Conservation (phyloP, 37 sponge, comb jelly and placozoan genomes). For the Tethya wilhelma region DNA sequence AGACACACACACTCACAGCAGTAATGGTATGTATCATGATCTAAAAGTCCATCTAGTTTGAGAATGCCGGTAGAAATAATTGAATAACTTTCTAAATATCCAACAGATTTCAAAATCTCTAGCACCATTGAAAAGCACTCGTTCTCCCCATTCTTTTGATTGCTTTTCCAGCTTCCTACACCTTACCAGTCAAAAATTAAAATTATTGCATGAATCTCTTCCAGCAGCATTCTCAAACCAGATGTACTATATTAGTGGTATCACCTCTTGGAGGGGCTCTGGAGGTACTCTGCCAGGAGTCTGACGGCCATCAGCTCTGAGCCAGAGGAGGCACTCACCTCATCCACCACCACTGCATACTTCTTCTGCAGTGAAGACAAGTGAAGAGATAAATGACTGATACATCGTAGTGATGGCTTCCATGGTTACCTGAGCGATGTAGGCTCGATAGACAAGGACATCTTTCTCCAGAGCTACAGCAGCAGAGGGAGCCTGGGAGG, state of each 20-base stretch:
- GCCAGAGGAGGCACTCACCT: conserved; percentile 71
- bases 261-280: conserved; percentile 63
- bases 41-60: no score
- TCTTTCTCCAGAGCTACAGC: conserved; percentile 77
- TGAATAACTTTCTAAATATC: no score
- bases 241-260: background rate
- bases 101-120: no score
- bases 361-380: conserved; percentile 54
- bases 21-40: background rate
- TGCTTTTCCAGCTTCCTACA: background rate
- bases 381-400: background rate
- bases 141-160: no score
- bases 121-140: no score
- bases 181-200: background rate
- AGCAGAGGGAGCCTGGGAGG: conserved; percentile 48
- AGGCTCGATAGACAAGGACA: conserved; percentile 94
- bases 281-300: conserved; percentile 82
- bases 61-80: no score
- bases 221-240: background rate
- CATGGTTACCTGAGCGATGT: conserved; percentile 86
- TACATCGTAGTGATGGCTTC: background rate
- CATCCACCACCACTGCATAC: conserved; percentile 90
- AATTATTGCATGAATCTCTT: background rate
- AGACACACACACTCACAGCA: background rate
- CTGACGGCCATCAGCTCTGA: conserved; percentile 86